Evolutionary conservation across 2,113 vertebrate genomes (phyloP).

Genomic region (Rhynchopsitta pachyrhyncha): DNA sequence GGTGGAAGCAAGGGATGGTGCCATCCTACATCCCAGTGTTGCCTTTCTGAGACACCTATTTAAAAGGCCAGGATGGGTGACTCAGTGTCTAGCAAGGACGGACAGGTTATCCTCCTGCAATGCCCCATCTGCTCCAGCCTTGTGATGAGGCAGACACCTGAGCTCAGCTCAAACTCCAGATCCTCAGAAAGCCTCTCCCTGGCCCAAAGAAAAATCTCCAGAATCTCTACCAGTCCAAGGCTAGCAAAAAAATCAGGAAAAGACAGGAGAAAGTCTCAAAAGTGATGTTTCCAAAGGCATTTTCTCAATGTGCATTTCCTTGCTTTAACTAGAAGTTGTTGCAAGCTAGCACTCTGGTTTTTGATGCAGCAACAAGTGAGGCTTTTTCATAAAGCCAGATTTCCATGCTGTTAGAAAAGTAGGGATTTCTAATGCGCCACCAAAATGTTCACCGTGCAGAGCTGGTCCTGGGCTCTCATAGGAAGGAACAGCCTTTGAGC

Average conservation of each 20-base stretch:
- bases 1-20: not conserved
- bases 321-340: not conserved
- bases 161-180: not conserved
- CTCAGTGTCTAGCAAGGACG: not conserved
- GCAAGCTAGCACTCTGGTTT: not conserved
- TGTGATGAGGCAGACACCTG: not conserved
- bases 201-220: not conserved
- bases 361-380: fast-evolving
- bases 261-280: not conserved
- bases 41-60: not conserved
- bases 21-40: not conserved
- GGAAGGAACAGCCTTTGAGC: not conserved
- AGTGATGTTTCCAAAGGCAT: not conserved
- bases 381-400: not conserved
- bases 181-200: not conserved
- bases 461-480: fast-evolving
- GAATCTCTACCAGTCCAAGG: not conserved
- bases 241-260: not conserved
- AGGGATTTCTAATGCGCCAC: fast-evolving
- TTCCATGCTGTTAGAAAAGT: fast-evolving
- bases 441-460: not conserved
- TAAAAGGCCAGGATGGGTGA: not conserved
- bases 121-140: not conserved
- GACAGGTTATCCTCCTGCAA: not conserved
- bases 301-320: not conserved